Base-by-base conservation (phyloP, 2,888 invertebrate species). In the Caenorhabditis panamensis region DNA sequence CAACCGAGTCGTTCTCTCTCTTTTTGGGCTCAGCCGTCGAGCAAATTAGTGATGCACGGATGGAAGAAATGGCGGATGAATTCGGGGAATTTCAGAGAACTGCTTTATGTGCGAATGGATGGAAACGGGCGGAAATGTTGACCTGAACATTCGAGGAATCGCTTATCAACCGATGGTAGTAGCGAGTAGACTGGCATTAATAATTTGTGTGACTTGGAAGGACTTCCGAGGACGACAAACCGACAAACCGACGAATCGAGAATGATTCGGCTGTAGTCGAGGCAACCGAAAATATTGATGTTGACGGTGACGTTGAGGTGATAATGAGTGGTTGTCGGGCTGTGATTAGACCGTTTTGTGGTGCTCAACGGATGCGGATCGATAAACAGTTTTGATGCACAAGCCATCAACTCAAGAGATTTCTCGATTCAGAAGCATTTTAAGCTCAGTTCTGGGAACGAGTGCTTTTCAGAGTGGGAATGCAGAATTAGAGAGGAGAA, bases 31-130 rank as follows among this genome's bases (percentile, higher is more conserved):
- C 44, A 61, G 41, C 51, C 28, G 44, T 58, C 24, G 37, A 37
- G 20, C 71, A 71, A 62, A 62, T 54, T 62, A 72, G 41, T 24
- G 63, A 72, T 72, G 63, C 63, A 56, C 71, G 54, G 49, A 58
- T 44, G 63, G 41, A 44, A 63, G 18, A 62, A 24, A 20, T 4
- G 8, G n/a, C 0, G 13, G 41, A 31, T n/a, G 41, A 16, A 56
- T 56, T 56, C 26, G n/a, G 1, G n/a, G 54, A 61, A 63, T 47
- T 47, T 58, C 72, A 72, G 49, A 63, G 72, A 72, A 63, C 63
- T 24, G 31, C 53, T 69, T 9, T 6, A 18, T 36, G 22, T 9
- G 24, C 59, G 20, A 36, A 47, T 22, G 24, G 44, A 44, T 1
- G 20, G 28, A 36, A 28, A 26, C 6, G 56, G 56, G 22, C 61